Evolutionary conservation across 2,113 vertebrate genomes (phyloP).

Genomic region (Erythrolamprus reginae): DNA sequence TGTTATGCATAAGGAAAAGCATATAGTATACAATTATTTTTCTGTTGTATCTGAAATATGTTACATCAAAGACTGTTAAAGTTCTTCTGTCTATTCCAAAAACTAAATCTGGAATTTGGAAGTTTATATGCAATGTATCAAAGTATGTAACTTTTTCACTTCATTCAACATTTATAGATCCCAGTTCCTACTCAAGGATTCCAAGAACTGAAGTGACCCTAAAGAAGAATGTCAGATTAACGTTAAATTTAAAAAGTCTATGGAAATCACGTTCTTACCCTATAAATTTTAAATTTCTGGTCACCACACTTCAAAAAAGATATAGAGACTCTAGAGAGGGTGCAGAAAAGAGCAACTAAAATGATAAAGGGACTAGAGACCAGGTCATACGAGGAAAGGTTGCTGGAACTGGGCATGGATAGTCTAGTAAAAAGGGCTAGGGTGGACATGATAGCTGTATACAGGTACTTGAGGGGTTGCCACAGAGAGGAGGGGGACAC

Average conservation of each 20-base stretch:
- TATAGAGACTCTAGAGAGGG: no score
- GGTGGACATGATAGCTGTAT: no score
- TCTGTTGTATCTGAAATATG: not conserved
- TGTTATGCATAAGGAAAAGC: not conserved
- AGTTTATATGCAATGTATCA: not conserved
- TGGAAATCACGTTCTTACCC: not conserved
- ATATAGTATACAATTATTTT: not conserved
- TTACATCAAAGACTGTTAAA: not conserved
- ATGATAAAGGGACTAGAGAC: no score
- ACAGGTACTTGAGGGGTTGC: no score
- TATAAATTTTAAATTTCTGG: not conserved
- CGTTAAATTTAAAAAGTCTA: not conserved
- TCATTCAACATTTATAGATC: not conserved
- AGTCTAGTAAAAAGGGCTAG: no score
- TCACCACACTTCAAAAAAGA: no score
- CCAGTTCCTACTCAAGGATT: not conserved
- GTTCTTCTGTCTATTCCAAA: slow-evolving; percentile 17
- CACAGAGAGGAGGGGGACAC: no score
- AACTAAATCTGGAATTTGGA: slow-evolving; percentile 17
- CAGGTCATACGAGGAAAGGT: no score
- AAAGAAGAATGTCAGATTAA: not conserved
- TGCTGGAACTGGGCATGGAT: no score
- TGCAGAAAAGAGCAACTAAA: no score
- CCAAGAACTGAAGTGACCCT: not conserved
- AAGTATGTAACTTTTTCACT: not conserved